Conservation (phyloP, 2,797 vertebrate genomes). For the Anomalospiza imberbis region DNA sequence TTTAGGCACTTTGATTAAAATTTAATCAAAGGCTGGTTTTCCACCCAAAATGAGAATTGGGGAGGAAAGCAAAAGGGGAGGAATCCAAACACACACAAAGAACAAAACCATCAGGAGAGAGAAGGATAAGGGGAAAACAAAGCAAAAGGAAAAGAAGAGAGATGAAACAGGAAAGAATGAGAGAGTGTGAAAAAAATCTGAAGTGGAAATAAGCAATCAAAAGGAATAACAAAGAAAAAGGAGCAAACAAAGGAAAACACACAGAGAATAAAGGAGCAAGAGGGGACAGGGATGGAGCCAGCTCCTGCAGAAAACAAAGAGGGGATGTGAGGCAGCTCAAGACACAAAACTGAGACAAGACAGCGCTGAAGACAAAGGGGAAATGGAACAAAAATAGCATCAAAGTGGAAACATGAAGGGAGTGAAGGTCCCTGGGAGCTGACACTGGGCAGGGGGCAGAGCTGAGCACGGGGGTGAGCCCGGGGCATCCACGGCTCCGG, state of each 20-base stretch:
- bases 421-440: neutral
- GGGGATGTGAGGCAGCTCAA: neutral
- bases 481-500: rapidly evolving
- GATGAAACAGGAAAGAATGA: neutral
- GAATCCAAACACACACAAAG: neutral
- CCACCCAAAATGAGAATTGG: neutral
- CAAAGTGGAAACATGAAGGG: neutral
- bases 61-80: neutral
- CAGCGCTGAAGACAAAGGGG: neutral
- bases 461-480: rapidly evolving
- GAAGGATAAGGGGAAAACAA: neutral
- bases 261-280: neutral
- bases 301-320: neutral
- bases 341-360: neutral
- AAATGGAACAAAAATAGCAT: neutral
- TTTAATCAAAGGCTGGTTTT: neutral
- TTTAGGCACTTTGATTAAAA: neutral
- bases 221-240: neutral
- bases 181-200: neutral
- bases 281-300: neutral
- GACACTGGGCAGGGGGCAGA: rapidly evolving
- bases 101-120: neutral
- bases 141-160: neutral
- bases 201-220: slow-evolving; percentile 26
- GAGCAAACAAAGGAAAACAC: neutral